Conservation (phyloP, 1,140 invertebrate species). For the Eufriesea mexicana region DNA sequence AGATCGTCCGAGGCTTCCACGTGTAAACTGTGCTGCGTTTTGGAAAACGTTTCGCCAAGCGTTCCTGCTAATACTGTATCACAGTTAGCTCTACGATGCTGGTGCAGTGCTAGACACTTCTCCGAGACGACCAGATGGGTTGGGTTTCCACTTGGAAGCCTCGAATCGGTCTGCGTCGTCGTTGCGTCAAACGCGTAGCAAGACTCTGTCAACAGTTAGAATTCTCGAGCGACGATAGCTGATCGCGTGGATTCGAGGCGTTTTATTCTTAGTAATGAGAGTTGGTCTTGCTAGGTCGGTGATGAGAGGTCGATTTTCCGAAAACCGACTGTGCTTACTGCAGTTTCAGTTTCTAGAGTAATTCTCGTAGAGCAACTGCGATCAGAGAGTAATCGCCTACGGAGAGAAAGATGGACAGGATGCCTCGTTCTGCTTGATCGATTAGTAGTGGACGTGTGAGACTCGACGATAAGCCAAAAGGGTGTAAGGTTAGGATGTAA, state of each 20-base stretch:
- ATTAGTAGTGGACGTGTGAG: not conserved
- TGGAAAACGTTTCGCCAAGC: not conserved
- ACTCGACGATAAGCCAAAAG: not conserved
- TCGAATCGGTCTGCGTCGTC: not conserved
- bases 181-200: no score
- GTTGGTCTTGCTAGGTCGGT: not conserved
- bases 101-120: not conserved
- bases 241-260: not conserved
- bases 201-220: not conserved
- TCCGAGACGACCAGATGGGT: not conserved
- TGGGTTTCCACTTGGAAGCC: not conserved
- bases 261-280: not conserved
- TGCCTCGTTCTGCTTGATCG: conserved; percentile 24
- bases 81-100: no score
- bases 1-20: not conserved
- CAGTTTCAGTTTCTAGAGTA: conserved; percentile 21
- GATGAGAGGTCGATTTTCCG: not conserved
- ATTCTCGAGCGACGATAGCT: no score
- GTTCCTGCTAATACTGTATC: not conserved
- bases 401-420: conserved; percentile 4
- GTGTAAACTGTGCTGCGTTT: not conserved
- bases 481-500: no score
- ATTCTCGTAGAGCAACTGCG: conserved; percentile 17
- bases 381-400: not conserved
- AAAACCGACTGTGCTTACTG: conserved; percentile 44